Evolutionary conservation across 2,113 vertebrate genomes (phyloP).

Genomic region (Merops nubicus): DNA sequence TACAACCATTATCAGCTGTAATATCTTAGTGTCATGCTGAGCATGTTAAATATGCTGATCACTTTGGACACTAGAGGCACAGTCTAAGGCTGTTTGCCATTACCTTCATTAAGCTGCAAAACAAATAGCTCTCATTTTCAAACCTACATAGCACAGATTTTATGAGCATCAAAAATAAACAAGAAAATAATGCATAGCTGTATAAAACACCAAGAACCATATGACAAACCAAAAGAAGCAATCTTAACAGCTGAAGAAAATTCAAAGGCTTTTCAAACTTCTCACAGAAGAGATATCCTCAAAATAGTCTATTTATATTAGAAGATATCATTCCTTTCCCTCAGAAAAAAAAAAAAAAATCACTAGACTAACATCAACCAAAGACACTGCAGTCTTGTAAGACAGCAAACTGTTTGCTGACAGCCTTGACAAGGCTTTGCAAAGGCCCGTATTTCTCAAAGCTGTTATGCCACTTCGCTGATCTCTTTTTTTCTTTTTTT

Average conservation of each 20-base stretch:
- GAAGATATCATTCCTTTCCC: background rate
- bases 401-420: slow-evolving; percentile 36
- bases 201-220: background rate
- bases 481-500: background rate
- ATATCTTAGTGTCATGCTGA: slow-evolving; percentile 85
- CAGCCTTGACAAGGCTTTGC: slow-evolving; percentile 65
- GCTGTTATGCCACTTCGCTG: slow-evolving; percentile 70
- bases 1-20: slow-evolving; percentile 79
- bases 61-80: slow-evolving; percentile 79
- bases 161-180: slow-evolving; percentile 63
- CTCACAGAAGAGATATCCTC: background rate
- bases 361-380: slow-evolving; percentile 1
- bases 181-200: slow-evolving; percentile 61
- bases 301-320: slow-evolving; percentile 50
- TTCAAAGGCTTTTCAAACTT: slow-evolving; percentile 39
- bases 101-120: slow-evolving; percentile 86
- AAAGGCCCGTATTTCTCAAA: slow-evolving; percentile 73
- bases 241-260: slow-evolving; percentile 14
- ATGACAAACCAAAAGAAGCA: slow-evolving; percentile 16
- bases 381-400: slow-evolving; percentile 25
- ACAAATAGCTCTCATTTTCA: slow-evolving; percentile 75
- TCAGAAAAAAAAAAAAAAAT: background rate
- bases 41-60: slow-evolving; percentile 86
- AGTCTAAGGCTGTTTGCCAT: slow-evolving; percentile 76
- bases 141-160: slow-evolving; percentile 60